A percentile compares a stretch with the other conserved stretches of the same genome.
Conservation (phyloP, 2,888 invertebrate genomes). For the Drosophila paracracens region DNA sequence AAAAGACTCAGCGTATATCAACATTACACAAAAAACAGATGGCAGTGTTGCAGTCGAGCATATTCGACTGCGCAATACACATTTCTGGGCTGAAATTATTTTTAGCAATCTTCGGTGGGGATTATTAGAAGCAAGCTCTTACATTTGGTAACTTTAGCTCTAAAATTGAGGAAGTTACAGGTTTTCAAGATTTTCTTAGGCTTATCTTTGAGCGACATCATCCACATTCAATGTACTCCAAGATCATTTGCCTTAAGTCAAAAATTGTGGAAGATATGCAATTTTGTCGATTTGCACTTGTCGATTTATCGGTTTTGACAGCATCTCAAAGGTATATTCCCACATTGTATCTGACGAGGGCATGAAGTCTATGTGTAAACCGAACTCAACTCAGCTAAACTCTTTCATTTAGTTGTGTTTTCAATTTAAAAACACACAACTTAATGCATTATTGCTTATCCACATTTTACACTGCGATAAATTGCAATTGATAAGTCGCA, state of each 20-base stretch:
- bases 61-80: not conserved
- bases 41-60: not conserved
- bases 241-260: not conserved
- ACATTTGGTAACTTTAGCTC: not conserved
- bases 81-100: not conserved
- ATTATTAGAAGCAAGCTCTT: not conserved
- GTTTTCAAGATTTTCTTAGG: not conserved
- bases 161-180: not conserved
- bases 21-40: constrained; percentile 30
- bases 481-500: not conserved
- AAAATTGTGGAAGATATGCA: not conserved
- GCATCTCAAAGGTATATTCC: too few relatives aligned
- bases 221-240: not conserved
- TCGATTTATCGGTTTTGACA: not conserved
- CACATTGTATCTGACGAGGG: not conserved
- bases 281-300: not conserved
- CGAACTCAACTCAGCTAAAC: not conserved
- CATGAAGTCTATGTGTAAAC: not conserved
- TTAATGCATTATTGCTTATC: not conserved
- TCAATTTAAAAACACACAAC: not conserved
- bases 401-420: not conserved
- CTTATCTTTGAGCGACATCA: not conserved
- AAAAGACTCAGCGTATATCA: constrained; percentile 50
- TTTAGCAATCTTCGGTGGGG: not conserved
- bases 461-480: not conserved